These are phyloP conservation scores for Pipa parva DNA, from an alignment of 2,113 vertebrate species.

Conservation along the genomic window DNA sequence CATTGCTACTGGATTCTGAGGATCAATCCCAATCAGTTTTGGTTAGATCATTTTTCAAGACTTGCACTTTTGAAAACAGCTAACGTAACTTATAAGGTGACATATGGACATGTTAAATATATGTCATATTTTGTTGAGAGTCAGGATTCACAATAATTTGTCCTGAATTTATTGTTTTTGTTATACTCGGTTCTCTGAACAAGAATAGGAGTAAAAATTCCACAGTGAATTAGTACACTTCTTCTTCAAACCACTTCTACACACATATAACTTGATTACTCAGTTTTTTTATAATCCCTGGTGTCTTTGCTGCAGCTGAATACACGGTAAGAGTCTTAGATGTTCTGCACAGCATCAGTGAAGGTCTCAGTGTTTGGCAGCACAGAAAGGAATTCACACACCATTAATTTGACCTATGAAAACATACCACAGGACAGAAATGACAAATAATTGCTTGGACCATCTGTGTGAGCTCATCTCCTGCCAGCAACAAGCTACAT, in stretches of 20 bases:
- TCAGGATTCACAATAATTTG: too few relatives aligned
- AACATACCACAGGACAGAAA: slow-evolving; percentile 23
- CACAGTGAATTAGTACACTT: background rate
- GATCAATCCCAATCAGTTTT: too few relatives aligned
- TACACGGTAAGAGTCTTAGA: background rate
- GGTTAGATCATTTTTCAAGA: too few relatives aligned
- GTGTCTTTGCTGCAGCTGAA: slow-evolving; percentile 22
- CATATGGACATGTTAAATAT: too few relatives aligned
- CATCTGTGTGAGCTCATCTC: slow-evolving; percentile 27
- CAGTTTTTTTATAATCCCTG: slow-evolving; percentile 13
- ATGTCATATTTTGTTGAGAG: too few relatives aligned
- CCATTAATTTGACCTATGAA: slow-evolving; percentile 38
- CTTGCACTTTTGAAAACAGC: too few relatives aligned
- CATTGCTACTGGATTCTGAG: too few relatives aligned
- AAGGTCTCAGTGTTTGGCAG: slow-evolving; percentile 16
- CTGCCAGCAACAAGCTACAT: slow-evolving; percentile 12
- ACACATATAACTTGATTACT: background rate
- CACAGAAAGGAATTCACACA: slow-evolving; percentile 18
- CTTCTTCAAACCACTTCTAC: background rate
- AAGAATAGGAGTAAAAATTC: background rate
- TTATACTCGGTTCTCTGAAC: too few relatives aligned
- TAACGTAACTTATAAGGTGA: too few relatives aligned
- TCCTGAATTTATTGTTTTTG: too few relatives aligned
- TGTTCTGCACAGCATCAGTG: background rate
- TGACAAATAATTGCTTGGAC: slow-evolving; percentile 26